Conservation (phyloP, 2,888 invertebrate species). For the Dolichomitus sp. region DNA sequence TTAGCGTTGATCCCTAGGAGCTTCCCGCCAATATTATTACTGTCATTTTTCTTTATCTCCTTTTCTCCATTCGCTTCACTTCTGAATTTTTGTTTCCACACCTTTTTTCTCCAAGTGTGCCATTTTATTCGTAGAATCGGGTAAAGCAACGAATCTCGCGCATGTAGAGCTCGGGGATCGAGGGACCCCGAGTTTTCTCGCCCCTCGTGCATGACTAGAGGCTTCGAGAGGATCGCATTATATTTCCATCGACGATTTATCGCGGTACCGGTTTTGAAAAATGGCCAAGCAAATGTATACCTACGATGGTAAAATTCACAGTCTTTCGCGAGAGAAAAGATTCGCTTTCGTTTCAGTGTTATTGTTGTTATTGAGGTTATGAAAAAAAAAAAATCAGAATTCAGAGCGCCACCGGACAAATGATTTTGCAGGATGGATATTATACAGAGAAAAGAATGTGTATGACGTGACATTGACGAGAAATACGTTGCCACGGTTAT, state of each 20-base stretch:
- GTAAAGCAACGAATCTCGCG: neutral
- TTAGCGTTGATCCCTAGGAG: neutral
- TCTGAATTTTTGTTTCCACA: too few species aligned
- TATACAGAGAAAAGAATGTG: neutral
- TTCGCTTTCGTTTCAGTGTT: neutral
- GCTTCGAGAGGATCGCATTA: conserved; percentile 63
- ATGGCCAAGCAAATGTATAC: conserved; percentile 52
- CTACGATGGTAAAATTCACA: conserved; percentile 7
- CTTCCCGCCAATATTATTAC: conserved; percentile 29
- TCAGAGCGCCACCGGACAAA: neutral
- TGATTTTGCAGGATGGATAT: conserved; percentile 7
- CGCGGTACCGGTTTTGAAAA: conserved; percentile 65
- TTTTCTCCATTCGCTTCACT: neutral
- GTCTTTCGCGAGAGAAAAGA: neutral
- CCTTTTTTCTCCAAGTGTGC: neutral
- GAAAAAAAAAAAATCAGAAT: neutral
- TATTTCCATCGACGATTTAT: conserved; percentile 68
- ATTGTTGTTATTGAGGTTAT: conserved; percentile 9
- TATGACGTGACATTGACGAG: conserved; percentile 34
- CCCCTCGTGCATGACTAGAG: conserved; percentile 47
- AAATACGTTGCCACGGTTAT: conserved; percentile 8
- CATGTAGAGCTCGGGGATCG: conserved; percentile 13
- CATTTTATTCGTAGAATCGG: conserved; percentile 3
- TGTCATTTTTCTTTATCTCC: conserved; percentile 20
- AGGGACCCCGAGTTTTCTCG: conserved; percentile 38